Evolutionary conservation across 2,888 invertebrate species (phyloP).

Genomic region (Sphecodes monilicornis): DNA sequence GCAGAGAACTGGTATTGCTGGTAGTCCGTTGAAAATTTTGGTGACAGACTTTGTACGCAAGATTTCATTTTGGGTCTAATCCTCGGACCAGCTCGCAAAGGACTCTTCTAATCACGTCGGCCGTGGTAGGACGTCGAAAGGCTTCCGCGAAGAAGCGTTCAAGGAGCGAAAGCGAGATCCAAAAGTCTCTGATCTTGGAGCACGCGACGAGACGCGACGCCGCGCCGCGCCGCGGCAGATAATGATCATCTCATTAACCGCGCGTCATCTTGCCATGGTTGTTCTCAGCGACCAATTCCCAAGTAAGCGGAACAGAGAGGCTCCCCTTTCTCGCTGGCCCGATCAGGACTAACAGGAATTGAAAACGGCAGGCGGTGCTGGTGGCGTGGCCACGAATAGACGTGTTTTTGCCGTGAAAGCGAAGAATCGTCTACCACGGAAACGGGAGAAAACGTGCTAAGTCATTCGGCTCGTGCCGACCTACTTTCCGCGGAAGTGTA

Average conservation of each 20-base stretch:
- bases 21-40: neutral
- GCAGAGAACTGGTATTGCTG: neutral
- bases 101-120: neutral
- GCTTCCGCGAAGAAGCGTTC: constrained; percentile 7
- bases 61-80: constrained; percentile 18
- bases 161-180: constrained; percentile 11
- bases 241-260: constrained; percentile 53
- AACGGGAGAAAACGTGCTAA: constrained; percentile 70
- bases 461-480: constrained; percentile 73
- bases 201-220: constrained; percentile 9
- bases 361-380: constrained; percentile 53
- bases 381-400: constrained; percentile 59
- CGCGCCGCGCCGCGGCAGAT: constrained; percentile 33
- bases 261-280: constrained; percentile 38
- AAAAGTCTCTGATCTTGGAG: constrained; percentile 43
- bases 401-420: constrained; percentile 66
- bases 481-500: constrained; percentile 69
- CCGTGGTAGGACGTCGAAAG: constrained; percentile 6
- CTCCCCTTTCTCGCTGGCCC: neutral
- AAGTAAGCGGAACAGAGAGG: constrained; percentile 6
- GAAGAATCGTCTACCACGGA: constrained; percentile 65
- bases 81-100: neutral
- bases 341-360: constrained; percentile 39
- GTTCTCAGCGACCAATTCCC: constrained; percentile 24
- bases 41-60: constrained; percentile 1